Evolutionary conservation across 2,888 invertebrate genomes (phyloP).

Genomic region (Pterostichus niger): DNA sequence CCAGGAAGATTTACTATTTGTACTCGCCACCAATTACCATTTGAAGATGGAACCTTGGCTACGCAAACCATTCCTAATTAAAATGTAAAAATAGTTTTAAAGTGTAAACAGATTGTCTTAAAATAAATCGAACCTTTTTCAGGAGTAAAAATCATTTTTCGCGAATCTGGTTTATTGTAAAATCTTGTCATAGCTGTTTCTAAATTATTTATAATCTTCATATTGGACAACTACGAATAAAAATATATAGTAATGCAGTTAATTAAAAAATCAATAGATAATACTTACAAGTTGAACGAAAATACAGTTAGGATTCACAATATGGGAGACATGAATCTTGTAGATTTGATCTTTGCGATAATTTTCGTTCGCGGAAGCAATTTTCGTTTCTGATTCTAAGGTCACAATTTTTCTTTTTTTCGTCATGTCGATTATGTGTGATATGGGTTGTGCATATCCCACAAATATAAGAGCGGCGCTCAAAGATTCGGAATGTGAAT

Average conservation of each 20-base stretch:
- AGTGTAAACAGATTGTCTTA: neutral
- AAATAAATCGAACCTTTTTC: conserved; percentile 70
- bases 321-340: conserved; percentile 80
- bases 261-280: conserved; percentile 13
- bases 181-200: conserved; percentile 70
- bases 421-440: neutral
- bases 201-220: conserved; percentile 70
- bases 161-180: conserved; percentile 67
- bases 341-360: conserved; percentile 76
- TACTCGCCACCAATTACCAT: conserved; percentile 81
- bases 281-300: conserved; percentile 81
- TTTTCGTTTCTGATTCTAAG: conserved; percentile 21
- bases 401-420: conserved; percentile 2
- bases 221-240: conserved; percentile 70
- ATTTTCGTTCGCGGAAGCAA: conserved; percentile 67
- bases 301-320: conserved; percentile 83
- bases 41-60: conserved; percentile 73
- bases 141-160: conserved; percentile 70
- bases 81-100: conserved; percentile 3
- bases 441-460: conserved; percentile 68
- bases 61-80: conserved; percentile 79
- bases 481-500: conserved; percentile 68
- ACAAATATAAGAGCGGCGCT: conserved; percentile 69
- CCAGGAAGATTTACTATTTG: conserved; percentile 78
- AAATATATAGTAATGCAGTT: conserved; percentile 42